Evolutionary conservation across 1,140 invertebrate species (phyloP), one percentile per base, ranked within the genome.

Genomic region (Reticulitermes speratus): DNA sequence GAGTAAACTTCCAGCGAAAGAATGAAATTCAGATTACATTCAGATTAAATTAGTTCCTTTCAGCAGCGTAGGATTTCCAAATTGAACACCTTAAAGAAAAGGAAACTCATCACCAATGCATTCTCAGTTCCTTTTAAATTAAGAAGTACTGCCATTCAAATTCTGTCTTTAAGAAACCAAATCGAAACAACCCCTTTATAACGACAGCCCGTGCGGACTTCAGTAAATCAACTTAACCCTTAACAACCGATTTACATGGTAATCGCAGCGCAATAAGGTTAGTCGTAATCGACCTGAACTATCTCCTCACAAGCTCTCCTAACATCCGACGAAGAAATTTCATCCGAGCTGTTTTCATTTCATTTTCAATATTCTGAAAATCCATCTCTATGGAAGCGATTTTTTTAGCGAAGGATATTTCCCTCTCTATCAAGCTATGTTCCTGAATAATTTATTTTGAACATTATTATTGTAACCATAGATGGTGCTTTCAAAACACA

Each of bases 331-430:
- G 65, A 14, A 25, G n/a, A 30, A 75, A n/a, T 75, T 75, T 30
- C 65, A 75, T 75, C 9, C 65, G n/a, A 30, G 25, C n/a, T 75
- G 65, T 75, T 75, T 75, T 25, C 65, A 30, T 75, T 75, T 25
- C 65, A 75, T n/a, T 75, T 75, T 75, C 65, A 75, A 75, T 75
- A 75, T 75, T 75, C 65, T 75, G 65, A 30, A 75, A 75, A 75
- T 19, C 65, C n/a, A 9, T 19, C 65, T 75, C n/a, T 30, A 75
- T 75, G 65, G 65, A 75, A 75, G 14, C 65, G 25, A 75, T 75
- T 25, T 75, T 75, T 38, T 75, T 14, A 75, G n/a, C 25, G 25
- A 75, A 75, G 65, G n/a, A 8, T 30, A n/a, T 75, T 14, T 75
- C 25, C n/a, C 25, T 75, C 25, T 75, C 25, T 75, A 2, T 30